Percentiles rank a stretch among this genome's conserved stretches.
Conservation (phyloP, 2,797 vertebrate genomes). For the Yasuhikotakia modesta region DNA sequence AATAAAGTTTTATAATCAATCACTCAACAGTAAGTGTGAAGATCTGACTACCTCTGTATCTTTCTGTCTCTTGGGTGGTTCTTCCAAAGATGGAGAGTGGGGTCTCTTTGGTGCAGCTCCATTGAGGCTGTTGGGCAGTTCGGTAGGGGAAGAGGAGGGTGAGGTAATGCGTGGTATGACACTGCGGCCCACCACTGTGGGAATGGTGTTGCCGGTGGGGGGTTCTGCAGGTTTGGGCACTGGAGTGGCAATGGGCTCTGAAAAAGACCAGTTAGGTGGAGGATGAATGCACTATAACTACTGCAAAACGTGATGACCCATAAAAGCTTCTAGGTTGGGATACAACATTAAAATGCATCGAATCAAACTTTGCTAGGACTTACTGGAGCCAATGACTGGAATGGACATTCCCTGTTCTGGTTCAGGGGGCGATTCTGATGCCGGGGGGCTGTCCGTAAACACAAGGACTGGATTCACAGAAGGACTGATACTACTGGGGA, state of each 20-base stretch:
- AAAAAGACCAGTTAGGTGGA: background rate
- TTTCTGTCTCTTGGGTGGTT: conserved; percentile 82
- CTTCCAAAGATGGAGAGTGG: conserved; percentile 79
- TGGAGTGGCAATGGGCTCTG: conserved; percentile 72
- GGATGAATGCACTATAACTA: background rate
- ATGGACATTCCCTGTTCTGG: conserved; percentile 70
- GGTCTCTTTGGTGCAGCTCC: conserved; percentile 79
- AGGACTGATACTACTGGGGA: conserved; percentile 51
- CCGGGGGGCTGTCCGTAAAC: conserved; percentile 55
- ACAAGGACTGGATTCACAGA: conserved; percentile 50
- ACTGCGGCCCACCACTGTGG: conserved; percentile 74
- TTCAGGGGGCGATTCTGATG: conserved; percentile 53
- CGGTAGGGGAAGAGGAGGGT: conserved; percentile 57
- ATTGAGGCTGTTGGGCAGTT: conserved; percentile 74
- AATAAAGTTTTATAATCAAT: too few relatives aligned
- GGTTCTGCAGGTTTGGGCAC: conserved; percentile 63
- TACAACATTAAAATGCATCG: background rate
- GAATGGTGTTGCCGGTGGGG: conserved; percentile 69
- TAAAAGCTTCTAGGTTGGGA: background rate
- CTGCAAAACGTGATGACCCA: background rate
- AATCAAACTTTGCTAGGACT: conserved; percentile 49
- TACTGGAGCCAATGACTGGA: conserved; percentile 77
- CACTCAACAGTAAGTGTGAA: too few relatives aligned
- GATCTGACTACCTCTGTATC: conserved; percentile 83
- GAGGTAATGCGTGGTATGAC: conserved; percentile 65